Percentiles rank a stretch among this genome's conserved stretches.
Evolutionary conservation across 1,140 invertebrate genomes (phyloP).

Genomic region (Sminthurides bifidus): DNA sequence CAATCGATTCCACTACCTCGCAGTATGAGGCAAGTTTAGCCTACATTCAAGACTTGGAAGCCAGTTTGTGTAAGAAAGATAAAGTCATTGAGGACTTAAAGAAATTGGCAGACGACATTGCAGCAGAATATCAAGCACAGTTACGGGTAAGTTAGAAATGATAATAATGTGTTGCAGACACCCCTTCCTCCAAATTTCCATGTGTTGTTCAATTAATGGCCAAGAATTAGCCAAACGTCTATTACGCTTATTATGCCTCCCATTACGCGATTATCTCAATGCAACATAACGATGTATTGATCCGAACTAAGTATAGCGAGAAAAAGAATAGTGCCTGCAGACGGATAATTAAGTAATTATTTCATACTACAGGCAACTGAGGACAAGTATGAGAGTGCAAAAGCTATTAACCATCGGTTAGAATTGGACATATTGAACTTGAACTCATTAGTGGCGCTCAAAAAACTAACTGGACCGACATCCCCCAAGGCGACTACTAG

Average conservation of each 20-base stretch:
- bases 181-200: constrained; percentile 2
- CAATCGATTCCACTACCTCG: constrained; percentile 37
- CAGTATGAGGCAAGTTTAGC: constrained; percentile 41
- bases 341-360: too few species aligned
- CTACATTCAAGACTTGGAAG: constrained; percentile 42
- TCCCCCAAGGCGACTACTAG: neutral
- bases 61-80: constrained; percentile 39
- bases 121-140: constrained; percentile 43
- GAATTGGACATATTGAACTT: constrained; percentile 55
- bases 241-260: too few species aligned
- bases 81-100: constrained; percentile 42
- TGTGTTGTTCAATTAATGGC: constrained; percentile 1
- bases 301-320: neutral
- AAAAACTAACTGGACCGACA: too few species aligned
- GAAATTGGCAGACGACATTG: constrained; percentile 40
- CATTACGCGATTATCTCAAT: too few species aligned
- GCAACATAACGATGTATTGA: too few species aligned
- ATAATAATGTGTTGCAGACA: neutral
- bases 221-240: too few species aligned
- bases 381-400: constrained; percentile 57
- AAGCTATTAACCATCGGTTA: constrained; percentile 51
- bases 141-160: constrained; percentile 37
- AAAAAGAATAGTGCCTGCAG: too few species aligned
- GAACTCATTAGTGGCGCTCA: constrained; percentile 40
- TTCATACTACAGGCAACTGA: constrained; percentile 46